Evolutionary conservation across 2,113 vertebrate species (phyloP), one percentile per base, ranked within the genome.

Genomic region (Paradoxurus hermaphroditus): DNA sequence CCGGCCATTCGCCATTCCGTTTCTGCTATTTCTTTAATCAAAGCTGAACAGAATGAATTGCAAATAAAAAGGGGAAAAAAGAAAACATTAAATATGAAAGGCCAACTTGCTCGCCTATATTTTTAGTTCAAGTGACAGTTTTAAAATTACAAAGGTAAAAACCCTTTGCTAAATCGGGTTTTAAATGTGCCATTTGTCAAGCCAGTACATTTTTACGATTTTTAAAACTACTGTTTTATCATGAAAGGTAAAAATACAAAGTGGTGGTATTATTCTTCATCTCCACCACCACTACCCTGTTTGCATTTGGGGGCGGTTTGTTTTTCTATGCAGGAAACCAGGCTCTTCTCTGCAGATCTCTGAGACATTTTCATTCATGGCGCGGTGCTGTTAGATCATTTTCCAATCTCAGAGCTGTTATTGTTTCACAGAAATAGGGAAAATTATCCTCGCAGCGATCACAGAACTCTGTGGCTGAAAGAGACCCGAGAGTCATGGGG

Each of bases 91-190:
- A 98, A 98, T 98, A 98, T 98, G 98, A 99, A 99, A 99, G 98
- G 98, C 98, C 98, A 98, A 98, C 98, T 98, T 15, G 86, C 96
- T 98, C 97, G 95, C 98, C 98, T 98, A 98, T 99, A 99, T 99
- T 99, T 99, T 99, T 98, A 98, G 98, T 98, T 98, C 98, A 98
- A 99, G 98, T 98, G 98, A 99, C 98, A 99, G 98, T 98, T 98
- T 98, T 98, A 98, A 99, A 99, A 99, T 99, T 99, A 98, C 98
- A 98, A 97, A 98, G 98, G 98, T 99, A 98, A 99, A 97, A 99
- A 98, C 93, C 98, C 97, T 98, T 98, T 98, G 98, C 98, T 99
- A 98, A 98, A 99, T 99, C 91, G 92, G 96, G 97, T 98, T 98
- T 98, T 99, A 99, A 99, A 99, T 97, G 98, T 98, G 98, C 97